Evolutionary conservation across 2,888 invertebrate genomes (phyloP), one percentile per base, ranked within the genome.

Genomic region (Ligdia adustata): DNA sequence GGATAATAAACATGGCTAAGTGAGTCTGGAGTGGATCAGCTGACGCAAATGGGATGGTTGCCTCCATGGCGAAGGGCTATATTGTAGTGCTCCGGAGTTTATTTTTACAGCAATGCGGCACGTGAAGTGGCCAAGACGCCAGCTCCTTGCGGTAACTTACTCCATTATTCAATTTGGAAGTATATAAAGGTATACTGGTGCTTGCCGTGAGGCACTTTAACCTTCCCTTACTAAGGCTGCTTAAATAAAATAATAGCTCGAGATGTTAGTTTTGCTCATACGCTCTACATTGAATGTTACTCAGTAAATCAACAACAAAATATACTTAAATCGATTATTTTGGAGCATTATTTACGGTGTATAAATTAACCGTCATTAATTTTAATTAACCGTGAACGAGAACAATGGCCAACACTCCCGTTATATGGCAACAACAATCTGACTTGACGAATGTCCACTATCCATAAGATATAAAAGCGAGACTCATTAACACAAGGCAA

Each of bases 21-120:
- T 67, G 74, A 71, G n/a, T 73, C 85, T 86, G 85, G 76, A 75
- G 69, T 78, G 71, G 71, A 82, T 85, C 85, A 82, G 70, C 67
- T 67, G 66, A 73, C 69, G 66, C 71, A 66, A 80, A 77, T 68
- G 72, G 75, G 74, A 22, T 22, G 71, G 69, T 65, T 57, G 55
- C 55, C 61, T 63, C 57, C 69, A 59, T 56, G 43, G 41, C 47
- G 64, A 55, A 60, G 47, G 51, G 61, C 58, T 64, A 65, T n/a
- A n/a, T n/a, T n/a, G n/a, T n/a, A n/a, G 64, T 57, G 7, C 6
- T 66, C 56, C 66, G 52, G 46, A 51, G 66, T 76, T 77, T 83
- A 81, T 85, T 83, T 84, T 80, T 79, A 80, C 77, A 68, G 74
- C 79, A 77, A 62, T 78, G 75, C 78, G 75, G 74, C 68, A 75